These are phyloP conservation scores for Druceiella hillmani DNA, from an alignment of 2,888 invertebrate species.

Conservation along the genomic window DNA sequence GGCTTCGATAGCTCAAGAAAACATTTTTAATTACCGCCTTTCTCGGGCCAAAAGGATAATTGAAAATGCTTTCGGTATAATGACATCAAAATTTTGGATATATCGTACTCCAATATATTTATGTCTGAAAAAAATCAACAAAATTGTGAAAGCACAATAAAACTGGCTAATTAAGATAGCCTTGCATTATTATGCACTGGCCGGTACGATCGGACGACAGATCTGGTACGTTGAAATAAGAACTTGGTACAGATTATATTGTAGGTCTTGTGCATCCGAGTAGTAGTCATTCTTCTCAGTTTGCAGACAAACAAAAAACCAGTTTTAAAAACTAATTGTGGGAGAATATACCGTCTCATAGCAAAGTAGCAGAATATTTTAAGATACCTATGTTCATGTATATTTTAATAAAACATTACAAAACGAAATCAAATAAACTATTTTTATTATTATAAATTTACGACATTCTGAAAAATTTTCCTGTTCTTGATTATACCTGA, in stretches of 20 bases:
- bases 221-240: slow-evolving; percentile 6
- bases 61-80: no score
- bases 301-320: slow-evolving; percentile 6
- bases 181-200: no score
- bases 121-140: no score
- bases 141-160: no score
- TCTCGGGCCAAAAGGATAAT: no score
- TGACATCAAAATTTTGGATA: no score
- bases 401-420: no score
- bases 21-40: no score
- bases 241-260: slow-evolving; percentile 6
- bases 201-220: slow-evolving; percentile 6
- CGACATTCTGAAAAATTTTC: slow-evolving; percentile 7
- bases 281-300: slow-evolving; percentile 5
- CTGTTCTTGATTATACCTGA: slow-evolving; percentile 8
- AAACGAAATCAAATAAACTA: neutral
- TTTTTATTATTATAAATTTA: slow-evolving; percentile 4
- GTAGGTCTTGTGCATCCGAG: slow-evolving; percentile 2
- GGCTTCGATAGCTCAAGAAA: no score
- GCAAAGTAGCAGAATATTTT: slow-evolving; percentile 10
- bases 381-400: no score
- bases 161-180: no score
- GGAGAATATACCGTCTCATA: slow-evolving; percentile 8
- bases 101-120: no score
- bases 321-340: slow-evolving; percentile 6